Conservation (phyloP, 2,113 vertebrate genomes). For the Bubo scandiacus region DNA sequence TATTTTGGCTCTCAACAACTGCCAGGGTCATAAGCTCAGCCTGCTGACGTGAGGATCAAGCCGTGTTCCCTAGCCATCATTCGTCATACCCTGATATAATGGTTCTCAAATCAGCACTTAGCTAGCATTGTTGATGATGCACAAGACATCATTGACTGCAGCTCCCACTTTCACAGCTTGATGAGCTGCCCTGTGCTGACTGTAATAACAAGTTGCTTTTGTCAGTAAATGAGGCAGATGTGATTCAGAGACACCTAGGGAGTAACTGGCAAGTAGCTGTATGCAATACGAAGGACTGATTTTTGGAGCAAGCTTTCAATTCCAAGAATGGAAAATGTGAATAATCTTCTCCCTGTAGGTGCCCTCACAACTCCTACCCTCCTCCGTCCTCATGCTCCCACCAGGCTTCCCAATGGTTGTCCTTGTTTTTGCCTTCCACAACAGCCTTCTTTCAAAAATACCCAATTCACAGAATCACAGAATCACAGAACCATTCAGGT, state of each 20-base stretch:
- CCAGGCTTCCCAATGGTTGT: background rate
- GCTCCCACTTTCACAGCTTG: conserved; percentile 3
- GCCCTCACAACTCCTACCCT: background rate
- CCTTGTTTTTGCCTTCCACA: background rate
- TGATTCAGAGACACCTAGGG: conserved; percentile 53
- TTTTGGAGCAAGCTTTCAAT: conserved; percentile 21
- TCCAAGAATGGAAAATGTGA: conserved; percentile 1
- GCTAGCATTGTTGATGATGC: background rate
- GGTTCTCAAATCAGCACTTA: background rate
- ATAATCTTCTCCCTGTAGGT: conserved; percentile 14
- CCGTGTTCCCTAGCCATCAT: background rate
- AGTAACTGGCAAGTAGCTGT: background rate
- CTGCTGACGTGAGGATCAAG: background rate
- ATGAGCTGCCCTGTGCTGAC: background rate
- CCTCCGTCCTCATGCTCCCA: background rate
- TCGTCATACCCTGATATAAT: background rate
- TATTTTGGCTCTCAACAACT: background rate
- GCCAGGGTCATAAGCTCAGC: background rate
- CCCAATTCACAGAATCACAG: background rate
- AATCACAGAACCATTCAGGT: background rate
- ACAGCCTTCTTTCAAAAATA: background rate
- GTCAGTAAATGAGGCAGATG: conserved; percentile 45
- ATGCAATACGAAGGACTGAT: background rate
- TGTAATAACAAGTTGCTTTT: conserved; percentile 24
- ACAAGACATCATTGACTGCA: background rate